Evolutionary conservation across 1,140 invertebrate genomes (phyloP), one percentile per base, ranked within the genome.

Genomic region (Euglossa dilemma): DNA sequence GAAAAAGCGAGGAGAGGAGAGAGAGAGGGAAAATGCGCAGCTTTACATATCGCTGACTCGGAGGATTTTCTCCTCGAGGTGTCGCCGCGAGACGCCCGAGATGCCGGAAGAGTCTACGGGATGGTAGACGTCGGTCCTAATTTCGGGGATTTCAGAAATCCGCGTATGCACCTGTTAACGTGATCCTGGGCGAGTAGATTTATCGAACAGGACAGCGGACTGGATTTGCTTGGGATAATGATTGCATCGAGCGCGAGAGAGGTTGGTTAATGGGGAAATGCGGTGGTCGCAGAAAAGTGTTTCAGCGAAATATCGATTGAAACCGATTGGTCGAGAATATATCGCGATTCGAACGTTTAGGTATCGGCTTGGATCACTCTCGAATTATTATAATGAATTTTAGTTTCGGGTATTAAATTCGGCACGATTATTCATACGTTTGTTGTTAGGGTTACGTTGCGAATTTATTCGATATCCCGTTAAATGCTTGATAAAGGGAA

Each of bases 11-110:
- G 12, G 50, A 50, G 4, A 16, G 50, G 14, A 0, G 8, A 12
- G 12, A 0, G 50, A 12, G 8, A 16, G 12, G 9, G 23, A 57
- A 36, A 75, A 25, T 8, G 43, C 47, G 7, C n/a, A 36, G 28
- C 64, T 83, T 87, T 75, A 43, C 75, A 72, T 87, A 74, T 52
- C 72, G 81, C 81, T 87, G 85, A 80, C 85, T 72, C 16, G 76
- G 76, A 47, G 63, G 50, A 50, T 75, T 70, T 72, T 84, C 57
- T n/a, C n/a, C 16, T 47, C 52, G 16, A 36, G 36, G 56, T 45
- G 50, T 52, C 54, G 63, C 28, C 12, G 14, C 12, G 14, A 11
- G 7, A 54, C 70, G 28, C 59, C 20, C 20, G 47, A 25, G 28
- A 28, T 28, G 36, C 23, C 71, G 20, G 14, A 20, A 47, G 47